These are phyloP conservation scores for Dusona sp. DNA, from an alignment of 2,888 invertebrate species.

Conservation along the genomic window DNA sequence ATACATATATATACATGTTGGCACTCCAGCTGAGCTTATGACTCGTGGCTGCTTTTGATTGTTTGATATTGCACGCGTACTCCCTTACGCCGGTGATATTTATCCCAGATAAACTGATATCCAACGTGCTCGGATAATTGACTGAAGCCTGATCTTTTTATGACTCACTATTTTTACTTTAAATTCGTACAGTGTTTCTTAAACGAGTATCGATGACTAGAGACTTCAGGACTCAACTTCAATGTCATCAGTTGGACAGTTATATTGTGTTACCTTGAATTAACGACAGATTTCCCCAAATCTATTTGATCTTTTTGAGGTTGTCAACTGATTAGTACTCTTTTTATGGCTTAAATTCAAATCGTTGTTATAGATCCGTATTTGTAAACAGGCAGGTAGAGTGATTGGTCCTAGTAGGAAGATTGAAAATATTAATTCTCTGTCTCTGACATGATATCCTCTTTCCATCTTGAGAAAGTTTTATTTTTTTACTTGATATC, in stretches of 20 bases:
- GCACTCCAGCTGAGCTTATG: conserved; percentile 69
- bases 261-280: neutral
- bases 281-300: neutral
- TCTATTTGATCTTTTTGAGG: neutral
- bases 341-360: neutral
- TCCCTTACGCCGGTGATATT: neutral
- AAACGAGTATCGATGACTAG: neutral
- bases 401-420: neutral
- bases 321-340: neutral
- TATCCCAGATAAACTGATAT: conserved; percentile 17
- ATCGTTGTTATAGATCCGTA: neutral
- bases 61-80: conserved; percentile 48
- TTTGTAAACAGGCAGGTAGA: neutral
- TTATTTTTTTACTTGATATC: neutral
- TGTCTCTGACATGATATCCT: neutral
- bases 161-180: neutral
- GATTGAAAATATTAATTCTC: neutral
- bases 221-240: too few species aligned
- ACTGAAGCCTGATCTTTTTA: neutral
- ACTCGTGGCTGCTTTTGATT: conserved; percentile 33
- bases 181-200: neutral
- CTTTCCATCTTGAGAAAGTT: neutral
- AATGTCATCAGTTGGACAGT: neutral
- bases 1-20: conserved; percentile 22
- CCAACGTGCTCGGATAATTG: conserved; percentile 13